Percentiles rank a stretch among this genome's conserved stretches.
Evolutionary conservation across 2,888 invertebrate species (phyloP).

Genomic region (Leucophenga maculata): DNA sequence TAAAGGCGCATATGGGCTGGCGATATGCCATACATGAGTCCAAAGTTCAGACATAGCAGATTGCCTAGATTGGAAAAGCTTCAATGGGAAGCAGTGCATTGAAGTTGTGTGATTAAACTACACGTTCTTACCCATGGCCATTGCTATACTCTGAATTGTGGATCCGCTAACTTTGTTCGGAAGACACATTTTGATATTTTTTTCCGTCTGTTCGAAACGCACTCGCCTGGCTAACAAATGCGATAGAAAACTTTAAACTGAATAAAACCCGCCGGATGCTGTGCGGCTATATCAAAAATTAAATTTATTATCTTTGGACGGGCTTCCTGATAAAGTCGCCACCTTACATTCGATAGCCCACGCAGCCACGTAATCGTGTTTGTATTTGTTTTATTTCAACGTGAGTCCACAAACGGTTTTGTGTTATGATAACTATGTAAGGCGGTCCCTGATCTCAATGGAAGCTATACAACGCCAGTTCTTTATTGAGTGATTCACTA

Average conservation of each 20-base stretch:
- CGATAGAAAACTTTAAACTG: background rate
- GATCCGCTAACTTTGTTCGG: constrained; percentile 53
- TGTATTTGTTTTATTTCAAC: constrained; percentile 55
- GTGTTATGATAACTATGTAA: background rate
- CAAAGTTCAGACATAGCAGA: constrained; percentile 67
- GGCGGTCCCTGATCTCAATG: background rate
- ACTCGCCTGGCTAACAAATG: background rate
- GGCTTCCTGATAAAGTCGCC: background rate
- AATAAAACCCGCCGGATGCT: constrained; percentile 24
- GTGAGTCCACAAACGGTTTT: constrained; percentile 58
- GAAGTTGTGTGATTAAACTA: background rate
- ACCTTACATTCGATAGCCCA: background rate
- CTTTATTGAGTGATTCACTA: too few relatives aligned
- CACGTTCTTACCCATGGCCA: constrained; percentile 53
- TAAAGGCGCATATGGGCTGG: constrained; percentile 62
- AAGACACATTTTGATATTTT: constrained; percentile 54
- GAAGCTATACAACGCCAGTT: background rate
- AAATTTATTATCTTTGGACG: constrained; percentile 37
- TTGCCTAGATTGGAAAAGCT: constrained; percentile 49
- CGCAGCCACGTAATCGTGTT: background rate
- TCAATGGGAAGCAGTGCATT: background rate
- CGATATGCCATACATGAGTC: constrained; percentile 66
- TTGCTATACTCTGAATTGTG: constrained; percentile 55
- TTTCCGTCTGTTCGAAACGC: background rate
- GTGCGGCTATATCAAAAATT: constrained; percentile 47